Evolutionary conservation across 2,797 vertebrate species (phyloP).

Genomic region (Siniperca undulata): DNA sequence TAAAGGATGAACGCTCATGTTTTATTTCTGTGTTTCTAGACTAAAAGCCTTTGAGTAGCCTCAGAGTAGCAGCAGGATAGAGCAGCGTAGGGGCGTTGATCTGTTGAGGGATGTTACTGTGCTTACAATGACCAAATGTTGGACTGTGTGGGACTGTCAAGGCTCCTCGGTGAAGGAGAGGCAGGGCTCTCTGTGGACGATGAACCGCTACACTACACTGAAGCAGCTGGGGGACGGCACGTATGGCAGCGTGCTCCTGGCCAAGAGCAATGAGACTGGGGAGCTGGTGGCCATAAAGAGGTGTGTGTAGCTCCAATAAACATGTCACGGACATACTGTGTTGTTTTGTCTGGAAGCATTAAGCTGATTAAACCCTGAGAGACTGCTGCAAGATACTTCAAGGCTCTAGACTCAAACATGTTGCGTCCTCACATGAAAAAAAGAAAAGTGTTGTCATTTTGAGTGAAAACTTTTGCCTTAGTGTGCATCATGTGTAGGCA

Average conservation of each 20-base stretch:
- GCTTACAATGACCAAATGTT: slow-evolving; percentile 33
- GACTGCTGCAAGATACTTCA: slow-evolving; percentile 16
- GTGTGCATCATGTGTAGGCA: background rate
- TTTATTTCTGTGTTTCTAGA: slow-evolving; percentile 23
- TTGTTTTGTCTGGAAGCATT: slow-evolving; percentile 41
- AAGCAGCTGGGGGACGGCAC: slow-evolving; percentile 94
- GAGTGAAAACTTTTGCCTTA: background rate
- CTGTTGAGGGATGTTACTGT: slow-evolving; percentile 25
- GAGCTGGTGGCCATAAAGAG: slow-evolving; percentile 97
- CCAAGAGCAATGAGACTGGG: slow-evolving; percentile 92
- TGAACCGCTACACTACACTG: slow-evolving; percentile 95
- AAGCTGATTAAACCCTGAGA: slow-evolving; percentile 53
- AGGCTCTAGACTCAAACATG: background rate
- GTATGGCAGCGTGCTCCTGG: slow-evolving; percentile 94
- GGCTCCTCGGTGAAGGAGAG: slow-evolving; percentile 34
- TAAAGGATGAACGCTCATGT: slow-evolving; percentile 14
- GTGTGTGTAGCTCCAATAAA: slow-evolving; percentile 71
- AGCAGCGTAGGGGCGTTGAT: background rate
- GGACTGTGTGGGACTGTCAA: slow-evolving; percentile 41
- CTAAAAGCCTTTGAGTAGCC: slow-evolving; percentile 15
- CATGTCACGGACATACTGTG: background rate
- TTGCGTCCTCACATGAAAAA: background rate
- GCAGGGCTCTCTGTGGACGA: slow-evolving; percentile 66
- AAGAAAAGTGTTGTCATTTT: background rate
- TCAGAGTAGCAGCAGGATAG: slow-evolving; percentile 16